Evolutionary conservation across 2,888 invertebrate species (phyloP).

Genomic region (Ptychoptera albimana): DNA sequence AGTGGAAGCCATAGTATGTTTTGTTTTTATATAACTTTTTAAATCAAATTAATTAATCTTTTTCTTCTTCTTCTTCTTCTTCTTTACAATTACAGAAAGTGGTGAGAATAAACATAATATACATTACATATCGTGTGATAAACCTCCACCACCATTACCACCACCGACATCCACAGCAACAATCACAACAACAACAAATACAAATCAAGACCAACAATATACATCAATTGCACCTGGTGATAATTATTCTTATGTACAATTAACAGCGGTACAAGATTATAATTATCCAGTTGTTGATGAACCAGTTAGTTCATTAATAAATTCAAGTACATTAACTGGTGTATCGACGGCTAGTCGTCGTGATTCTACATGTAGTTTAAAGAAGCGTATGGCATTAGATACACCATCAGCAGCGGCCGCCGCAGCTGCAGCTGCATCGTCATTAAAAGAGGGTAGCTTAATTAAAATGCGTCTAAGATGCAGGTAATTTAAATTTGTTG

Average conservation of each 20-base stretch:
- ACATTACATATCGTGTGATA: slow-evolving; percentile 41
- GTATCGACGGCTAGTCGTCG: too few species aligned
- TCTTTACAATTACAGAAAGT: slow-evolving; percentile 19
- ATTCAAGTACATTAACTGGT: too few species aligned
- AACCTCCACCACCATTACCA: slow-evolving; percentile 15
- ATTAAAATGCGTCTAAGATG: slow-evolving; percentile 32
- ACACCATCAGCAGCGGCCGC: slow-evolving; percentile 31
- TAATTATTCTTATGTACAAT: slow-evolving; percentile 70
- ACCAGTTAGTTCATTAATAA: slow-evolving; percentile 17
- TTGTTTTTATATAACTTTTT: too few species aligned
- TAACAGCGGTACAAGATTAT: slow-evolving; percentile 71
- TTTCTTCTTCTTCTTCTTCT: slow-evolving; percentile 7
- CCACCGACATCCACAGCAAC: too few species aligned
- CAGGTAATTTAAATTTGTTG: too few species aligned
- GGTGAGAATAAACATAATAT: slow-evolving; percentile 31
- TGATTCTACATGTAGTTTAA: slow-evolving; percentile 42
- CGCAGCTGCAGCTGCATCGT: too few species aligned
- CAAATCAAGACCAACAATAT: slow-evolving; percentile 15
- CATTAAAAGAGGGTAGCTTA: slow-evolving; percentile 19
- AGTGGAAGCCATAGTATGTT: slow-evolving; percentile 31
- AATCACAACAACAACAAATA: too few species aligned
- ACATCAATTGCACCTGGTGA: slow-evolving; percentile 35
- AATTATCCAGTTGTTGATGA: slow-evolving; percentile 51
- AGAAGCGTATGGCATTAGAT: slow-evolving; percentile 43
- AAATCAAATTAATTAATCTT: too few species aligned